These are phyloP conservation scores for Athene noctua DNA, from an alignment of 2,113 vertebrate species.

Conservation along the genomic window DNA sequence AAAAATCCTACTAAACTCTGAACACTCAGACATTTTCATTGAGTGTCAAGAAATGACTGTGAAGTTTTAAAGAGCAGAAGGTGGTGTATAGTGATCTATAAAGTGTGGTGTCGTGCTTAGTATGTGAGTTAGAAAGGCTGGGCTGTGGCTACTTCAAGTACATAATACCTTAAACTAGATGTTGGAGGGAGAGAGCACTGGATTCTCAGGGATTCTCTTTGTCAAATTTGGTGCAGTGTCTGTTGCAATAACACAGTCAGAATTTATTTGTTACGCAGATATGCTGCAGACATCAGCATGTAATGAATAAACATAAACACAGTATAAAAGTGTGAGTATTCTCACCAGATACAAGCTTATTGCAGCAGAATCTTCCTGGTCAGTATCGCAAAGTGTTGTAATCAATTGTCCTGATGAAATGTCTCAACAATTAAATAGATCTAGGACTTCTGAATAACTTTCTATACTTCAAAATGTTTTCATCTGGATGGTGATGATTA, in stretches of 20 bases:
- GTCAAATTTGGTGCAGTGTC: neutral
- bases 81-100: rapidly evolving
- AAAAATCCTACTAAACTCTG: neutral
- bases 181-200: neutral
- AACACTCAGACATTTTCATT: neutral
- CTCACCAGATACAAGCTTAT: neutral
- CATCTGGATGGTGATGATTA: neutral
- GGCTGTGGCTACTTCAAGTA: neutral
- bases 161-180: neutral
- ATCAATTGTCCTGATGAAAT: neutral
- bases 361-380: neutral
- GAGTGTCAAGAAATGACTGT: neutral
- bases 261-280: neutral
- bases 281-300: neutral
- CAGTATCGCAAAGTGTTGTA: neutral
- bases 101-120: neutral
- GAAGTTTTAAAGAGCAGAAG: neutral
- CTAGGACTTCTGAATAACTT: neutral
- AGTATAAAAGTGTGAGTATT: neutral
- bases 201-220: neutral
- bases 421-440: neutral
- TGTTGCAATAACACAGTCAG: neutral
- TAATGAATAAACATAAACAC: neutral
- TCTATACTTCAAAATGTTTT: neutral
- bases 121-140: neutral